phyloP scores from a whole-genome alignment of 37 sponge, comb jelly and placozoan species.

The Beroe forskalii region DNA sequence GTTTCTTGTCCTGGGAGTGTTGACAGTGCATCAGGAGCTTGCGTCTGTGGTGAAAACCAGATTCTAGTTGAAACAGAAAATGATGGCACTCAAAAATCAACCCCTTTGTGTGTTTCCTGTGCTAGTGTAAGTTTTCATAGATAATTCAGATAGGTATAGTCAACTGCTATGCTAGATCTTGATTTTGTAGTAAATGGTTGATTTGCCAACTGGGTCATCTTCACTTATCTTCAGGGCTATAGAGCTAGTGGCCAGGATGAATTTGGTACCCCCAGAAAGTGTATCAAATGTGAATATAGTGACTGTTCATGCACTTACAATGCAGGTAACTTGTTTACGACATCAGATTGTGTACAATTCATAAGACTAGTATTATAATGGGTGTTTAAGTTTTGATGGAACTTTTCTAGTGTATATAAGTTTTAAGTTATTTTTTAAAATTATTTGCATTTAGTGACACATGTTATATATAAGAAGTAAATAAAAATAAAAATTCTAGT shows the following conservation, averaged over 20 bases:
- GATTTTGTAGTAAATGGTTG: background rate
- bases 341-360: background rate
- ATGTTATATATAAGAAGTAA: no score
- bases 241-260: background rate
- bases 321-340: constrained; percentile 11
- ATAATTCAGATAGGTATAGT: no score
- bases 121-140: background rate
- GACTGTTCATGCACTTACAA: constrained; percentile 22
- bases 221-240: constrained; percentile 19
- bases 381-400: no score
- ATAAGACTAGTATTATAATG: no score
- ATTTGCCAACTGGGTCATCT: background rate
- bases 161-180: no score
- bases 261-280: background rate
- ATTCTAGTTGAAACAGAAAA: constrained; percentile 13
- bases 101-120: background rate
- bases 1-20: background rate
- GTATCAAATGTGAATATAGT: constrained; percentile 21
- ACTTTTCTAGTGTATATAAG: no score
- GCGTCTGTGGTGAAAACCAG: constrained; percentile 3
- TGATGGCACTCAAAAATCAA: background rate
- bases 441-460: no score
- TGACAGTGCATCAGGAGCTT: background rate
- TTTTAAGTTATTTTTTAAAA: no score
- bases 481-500: no score